These are phyloP conservation scores for Ptychoptera albimana DNA, from an alignment of 2,888 invertebrate species.

Conservation along the genomic window DNA sequence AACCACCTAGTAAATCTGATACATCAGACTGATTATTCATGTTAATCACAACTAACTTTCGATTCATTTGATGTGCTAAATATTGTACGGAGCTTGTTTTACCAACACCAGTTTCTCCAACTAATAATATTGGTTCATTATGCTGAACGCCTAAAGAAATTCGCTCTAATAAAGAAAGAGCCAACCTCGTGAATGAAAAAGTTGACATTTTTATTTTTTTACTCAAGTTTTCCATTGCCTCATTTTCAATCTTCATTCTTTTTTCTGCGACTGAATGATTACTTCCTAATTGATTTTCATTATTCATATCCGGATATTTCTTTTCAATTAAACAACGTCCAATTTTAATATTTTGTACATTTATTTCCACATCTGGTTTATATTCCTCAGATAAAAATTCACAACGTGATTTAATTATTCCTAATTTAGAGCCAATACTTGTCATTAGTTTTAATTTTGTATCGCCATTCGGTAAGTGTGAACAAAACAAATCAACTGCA, in stretches of 20 bases:
- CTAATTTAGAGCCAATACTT: conserved; percentile 63
- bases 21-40: conserved; percentile 99
- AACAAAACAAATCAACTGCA: conserved; percentile 82
- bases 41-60: conserved; percentile 84
- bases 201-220: conserved; percentile 32
- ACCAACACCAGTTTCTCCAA: conserved; percentile 97
- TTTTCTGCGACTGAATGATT: background rate
- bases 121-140: conserved; percentile 80
- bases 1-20: conserved; percentile 90
- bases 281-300: background rate
- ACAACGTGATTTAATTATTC: conserved; percentile 65
- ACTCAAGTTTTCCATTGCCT: conserved; percentile 16
- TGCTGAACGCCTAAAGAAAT: conserved; percentile 69
- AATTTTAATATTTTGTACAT: conserved; percentile 41
- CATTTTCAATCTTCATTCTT: conserved; percentile 4
- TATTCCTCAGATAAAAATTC: conserved; percentile 63
- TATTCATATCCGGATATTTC: background rate
- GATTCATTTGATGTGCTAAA: conserved; percentile 66
- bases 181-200: conserved; percentile 71
- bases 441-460: conserved; percentile 50
- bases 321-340: conserved; percentile 46
- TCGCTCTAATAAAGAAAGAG: conserved; percentile 70
- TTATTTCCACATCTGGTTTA: conserved; percentile 57
- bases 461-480: conserved; percentile 49
- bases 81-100: conserved; percentile 93